phyloP scores from a whole-genome alignment of 2,113 vertebrate species.

The Galemys pyrenaicus region DNA sequence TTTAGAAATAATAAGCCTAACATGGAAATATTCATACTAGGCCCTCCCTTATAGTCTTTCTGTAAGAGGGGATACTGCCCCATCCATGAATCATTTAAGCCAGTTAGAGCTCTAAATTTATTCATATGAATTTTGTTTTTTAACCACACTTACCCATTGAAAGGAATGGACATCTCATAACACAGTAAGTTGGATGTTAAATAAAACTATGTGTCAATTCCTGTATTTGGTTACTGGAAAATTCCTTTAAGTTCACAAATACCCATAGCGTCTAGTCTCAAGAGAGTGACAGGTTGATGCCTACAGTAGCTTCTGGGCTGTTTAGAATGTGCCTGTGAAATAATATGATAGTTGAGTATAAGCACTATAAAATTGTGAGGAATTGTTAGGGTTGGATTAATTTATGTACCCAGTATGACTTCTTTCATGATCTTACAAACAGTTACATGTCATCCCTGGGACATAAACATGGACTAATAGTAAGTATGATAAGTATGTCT shows the following conservation, averaged over 20 bases:
- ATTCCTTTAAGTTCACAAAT: background rate
- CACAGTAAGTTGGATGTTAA: background rate
- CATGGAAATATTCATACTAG: no score
- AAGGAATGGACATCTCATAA: background rate
- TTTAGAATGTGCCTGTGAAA: background rate
- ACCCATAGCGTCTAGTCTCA: background rate
- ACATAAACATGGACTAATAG: background rate
- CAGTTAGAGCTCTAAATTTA: no score
- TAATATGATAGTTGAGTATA: background rate
- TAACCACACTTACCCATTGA: background rate
- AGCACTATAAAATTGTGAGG: background rate
- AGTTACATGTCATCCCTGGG: background rate
- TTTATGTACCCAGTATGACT: background rate
- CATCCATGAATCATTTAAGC: no score
- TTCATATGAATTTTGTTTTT: no score
- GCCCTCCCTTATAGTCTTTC: no score
- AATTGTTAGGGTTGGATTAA: background rate
- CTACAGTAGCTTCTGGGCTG: background rate
- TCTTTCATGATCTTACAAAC: background rate
- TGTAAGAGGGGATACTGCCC: no score
- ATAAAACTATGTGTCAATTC: background rate
- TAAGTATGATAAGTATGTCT: slow-evolving; percentile 61
- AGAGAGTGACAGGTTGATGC: background rate
- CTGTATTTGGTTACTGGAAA: background rate
- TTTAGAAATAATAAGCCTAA: no score